Base-by-base conservation (phyloP, 1,140 invertebrate species). In the Drosophila pallidifrons region DNA sequence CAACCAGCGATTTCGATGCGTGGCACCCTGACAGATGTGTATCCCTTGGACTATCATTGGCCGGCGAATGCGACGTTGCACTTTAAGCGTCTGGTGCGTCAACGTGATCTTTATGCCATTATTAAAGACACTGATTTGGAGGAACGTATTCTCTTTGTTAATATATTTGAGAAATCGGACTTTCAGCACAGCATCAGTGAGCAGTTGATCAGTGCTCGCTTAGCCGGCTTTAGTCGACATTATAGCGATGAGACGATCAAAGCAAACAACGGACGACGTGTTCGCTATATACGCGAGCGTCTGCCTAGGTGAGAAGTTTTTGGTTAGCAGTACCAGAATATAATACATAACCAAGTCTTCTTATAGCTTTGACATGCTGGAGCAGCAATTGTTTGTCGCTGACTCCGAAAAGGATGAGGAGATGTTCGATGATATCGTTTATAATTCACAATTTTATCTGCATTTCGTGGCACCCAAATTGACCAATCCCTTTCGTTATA, bases 241-340 rank as follows among this genome's bases (percentile, higher is more conserved):
- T 83, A 67, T 13, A 28, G 3, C 11, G 8, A 25, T 5, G 0
- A 8, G 8, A 0, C 3, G 0, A 32, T 59, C 0, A 1, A 54
- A 0, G 16, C 10, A 0, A 25, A 85, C 16, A 57, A 35, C 0
- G 81, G 81, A 10, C 52, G 46, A 6, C 60, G 82, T 2, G 0
- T 77, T 2, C 81, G 81, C 7, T 83, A 81, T 32, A 28, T 85
- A 3, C 58, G 81, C 3, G 81, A 83, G 28, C 52, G 46, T 3
- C 35, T 83, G 20, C 81, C 81, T 8, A 71, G 55, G 81, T 83
- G 0, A 47, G 15, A 16, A 8, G 16, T 5, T 25, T 25, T 25
- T 3, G 20, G 20, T 25, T 25, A 32, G 30, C 5, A 1, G 6
- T 10, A 3, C 3, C 20, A 25, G 0, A 49, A 25, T 15, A 32